Evolutionary conservation across 2,888 invertebrate species (phyloP), one percentile per base, ranked within the genome.

Genomic region (Tanytarsus gracilentus): DNA sequence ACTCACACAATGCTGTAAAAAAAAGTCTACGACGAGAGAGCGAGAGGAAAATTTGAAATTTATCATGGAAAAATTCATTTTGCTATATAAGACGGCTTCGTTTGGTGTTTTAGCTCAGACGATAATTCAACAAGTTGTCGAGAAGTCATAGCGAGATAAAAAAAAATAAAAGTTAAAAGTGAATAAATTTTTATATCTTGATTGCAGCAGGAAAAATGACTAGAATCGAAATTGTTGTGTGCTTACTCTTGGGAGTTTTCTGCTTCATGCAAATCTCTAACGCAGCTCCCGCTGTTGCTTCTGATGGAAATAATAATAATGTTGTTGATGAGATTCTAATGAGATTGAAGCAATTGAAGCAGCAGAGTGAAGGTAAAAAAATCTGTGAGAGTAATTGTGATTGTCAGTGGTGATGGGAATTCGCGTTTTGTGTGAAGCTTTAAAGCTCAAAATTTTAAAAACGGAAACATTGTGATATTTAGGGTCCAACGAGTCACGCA

Each of bases 351-450:
- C 48, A 30, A 21, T 29, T 58, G 48, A 48, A 39, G 23, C 44
- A 58, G 16, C 58, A 58, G 21, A 48, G n/a, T 44, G 58, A 58
- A 58, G 58, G 58, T 58, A 58, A 30, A 29, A 18, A 18, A 9
- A 21, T 8, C 6, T 8, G 44, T 4, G 21, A 40, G n/a, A 40
- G 25, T 25, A 21, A 4, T 11, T 8, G 44, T 4, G 21, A 40
- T 25, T 56, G 25, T 25, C 4, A 3, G 9, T 3, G 3, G 8
- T 11, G n/a, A 7, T 14, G 16, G 36, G 14, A 14, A 14, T 36
- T n/a, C 16, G 3, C 16, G 5, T 4, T 5, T 30, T 36, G 11
- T 36, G 36, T 44, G 44, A 44, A 44, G 5, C 18, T 1, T n/a
- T n/a, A n/a, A n/a, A n/a, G n/a, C 44, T 44, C 18, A 44, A 23